Base-by-base conservation (phyloP, 2,888 invertebrate species). In the Esperia sulphurella region DNA sequence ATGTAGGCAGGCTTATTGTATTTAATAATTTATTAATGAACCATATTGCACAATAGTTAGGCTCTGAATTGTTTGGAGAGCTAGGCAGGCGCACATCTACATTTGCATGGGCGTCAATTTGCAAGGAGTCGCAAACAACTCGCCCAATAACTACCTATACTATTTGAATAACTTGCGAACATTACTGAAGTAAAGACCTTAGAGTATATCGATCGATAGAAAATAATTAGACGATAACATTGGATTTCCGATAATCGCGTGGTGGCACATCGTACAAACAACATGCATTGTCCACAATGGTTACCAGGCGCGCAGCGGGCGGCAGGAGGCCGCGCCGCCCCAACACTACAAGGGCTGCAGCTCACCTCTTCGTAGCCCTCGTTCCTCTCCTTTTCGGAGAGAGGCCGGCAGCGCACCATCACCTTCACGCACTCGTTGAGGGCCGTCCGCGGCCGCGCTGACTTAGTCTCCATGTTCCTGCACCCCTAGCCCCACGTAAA, bases 401-500 rank as follows among this genome's bases (percentile, higher is more conserved):
- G 93, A 37, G 99, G 99, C 48, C 99, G 94, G 90, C 98, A 98
- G 76, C 99, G 91, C 48, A 99, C 98, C 59, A 99, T 96, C 57
- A 99, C 99, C 89, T 98, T 97, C 52, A 99, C 98, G 71, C 96
- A 94, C 86, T 98, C 97, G 76, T 94, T 94, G 54, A 90, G 87
- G 59, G 90, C 87, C 56, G 90, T 90, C 70, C 87, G 80, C 53
- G 89, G 89, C 63, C 90, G 79, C 54, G 81, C 82, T 43, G 87
- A 82, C 79, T 86, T 89, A 74, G 21, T 21, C 21, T 90, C 90
- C 90, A 90, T 90, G 64, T 66, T 79, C 67, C 38, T 14, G 45
- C 63, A 64, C 64, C 74, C 75, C 76, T 74, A 61, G 53, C 63
- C 63, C 65, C 59, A 68, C 63, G 67, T 65, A 71, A 67, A 75